Percentiles rank a stretch among this genome's conserved stretches.
phyloP scores from a whole-genome alignment of 2,113 vertebrate species.

The Benthochromis sp. region DNA sequence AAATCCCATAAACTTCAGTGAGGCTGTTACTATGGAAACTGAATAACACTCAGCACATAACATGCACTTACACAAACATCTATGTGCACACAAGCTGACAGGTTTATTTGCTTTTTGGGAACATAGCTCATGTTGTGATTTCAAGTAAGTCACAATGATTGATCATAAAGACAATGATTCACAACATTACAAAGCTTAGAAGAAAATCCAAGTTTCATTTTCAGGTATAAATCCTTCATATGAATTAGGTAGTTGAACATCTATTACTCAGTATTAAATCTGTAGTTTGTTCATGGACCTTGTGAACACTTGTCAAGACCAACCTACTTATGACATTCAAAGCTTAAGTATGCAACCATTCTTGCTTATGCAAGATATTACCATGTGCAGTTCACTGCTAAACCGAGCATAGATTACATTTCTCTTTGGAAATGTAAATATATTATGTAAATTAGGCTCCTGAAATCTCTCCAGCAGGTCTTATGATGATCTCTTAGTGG shows the following conservation, averaged over 20 bases:
- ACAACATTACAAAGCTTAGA: not conserved
- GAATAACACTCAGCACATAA: not conserved
- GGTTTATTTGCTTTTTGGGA: not conserved
- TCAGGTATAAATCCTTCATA: not conserved
- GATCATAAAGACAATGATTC: not conserved
- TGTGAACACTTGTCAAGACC: not conserved
- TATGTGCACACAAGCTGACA: not conserved
- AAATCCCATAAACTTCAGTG: not conserved
- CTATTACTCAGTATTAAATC: not conserved
- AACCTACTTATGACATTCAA: not conserved
- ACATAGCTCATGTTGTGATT: not conserved
- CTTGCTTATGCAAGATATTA: not conserved
- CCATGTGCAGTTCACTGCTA: not conserved
- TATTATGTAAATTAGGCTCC: not conserved
- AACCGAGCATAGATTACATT: not conserved
- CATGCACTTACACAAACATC: not conserved
- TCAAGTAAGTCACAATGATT: not conserved
- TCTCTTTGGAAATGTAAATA: not conserved
- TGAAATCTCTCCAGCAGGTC: not conserved
- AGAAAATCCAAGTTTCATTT: not conserved
- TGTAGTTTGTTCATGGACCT: not conserved
- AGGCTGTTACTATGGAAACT: not conserved
- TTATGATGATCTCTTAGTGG: not conserved
- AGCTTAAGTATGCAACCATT: not conserved
- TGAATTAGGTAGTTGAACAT: not conserved